phyloP scores from a whole-genome alignment of 2,113 vertebrate genomes.

The Oxygymnocypris stewartii region DNA sequence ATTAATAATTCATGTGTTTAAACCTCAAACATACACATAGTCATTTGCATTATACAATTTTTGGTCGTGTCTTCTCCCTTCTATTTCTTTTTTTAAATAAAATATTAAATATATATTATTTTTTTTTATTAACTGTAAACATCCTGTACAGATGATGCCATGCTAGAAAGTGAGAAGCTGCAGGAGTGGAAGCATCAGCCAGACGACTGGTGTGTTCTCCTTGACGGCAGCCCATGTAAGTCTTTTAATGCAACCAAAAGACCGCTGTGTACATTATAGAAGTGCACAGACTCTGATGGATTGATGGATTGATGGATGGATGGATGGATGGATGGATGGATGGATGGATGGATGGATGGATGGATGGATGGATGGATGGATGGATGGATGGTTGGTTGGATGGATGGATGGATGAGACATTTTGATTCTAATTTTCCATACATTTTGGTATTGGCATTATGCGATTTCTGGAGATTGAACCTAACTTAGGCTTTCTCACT shows the following conservation, averaged over 20 bases:
- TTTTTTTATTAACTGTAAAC: background rate
- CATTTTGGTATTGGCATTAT: background rate
- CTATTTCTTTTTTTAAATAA: background rate
- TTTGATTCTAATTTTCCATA: background rate
- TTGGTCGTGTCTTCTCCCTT: background rate
- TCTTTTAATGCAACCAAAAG: background rate
- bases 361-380: no score
- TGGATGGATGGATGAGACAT: no score
- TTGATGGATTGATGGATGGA: no score
- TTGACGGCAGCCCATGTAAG: conserved; percentile 51
- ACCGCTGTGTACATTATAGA: background rate
- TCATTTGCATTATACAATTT: background rate
- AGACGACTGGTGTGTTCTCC: conserved; percentile 69
- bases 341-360: no score
- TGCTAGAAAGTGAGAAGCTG: conserved; percentile 55
- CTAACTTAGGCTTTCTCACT: background rate
- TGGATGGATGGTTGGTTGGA: no score
- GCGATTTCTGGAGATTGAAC: background rate
- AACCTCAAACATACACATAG: background rate
- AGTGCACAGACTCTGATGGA: background rate
- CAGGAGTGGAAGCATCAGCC: conserved; percentile 40
- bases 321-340: no score
- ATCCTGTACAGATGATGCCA: conserved; percentile 39
- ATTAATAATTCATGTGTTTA: background rate
- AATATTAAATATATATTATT: background rate